These are phyloP conservation scores for Mactromeris polynyma DNA, from an alignment of 2,888 invertebrate genomes.

Conservation along the genomic window DNA sequence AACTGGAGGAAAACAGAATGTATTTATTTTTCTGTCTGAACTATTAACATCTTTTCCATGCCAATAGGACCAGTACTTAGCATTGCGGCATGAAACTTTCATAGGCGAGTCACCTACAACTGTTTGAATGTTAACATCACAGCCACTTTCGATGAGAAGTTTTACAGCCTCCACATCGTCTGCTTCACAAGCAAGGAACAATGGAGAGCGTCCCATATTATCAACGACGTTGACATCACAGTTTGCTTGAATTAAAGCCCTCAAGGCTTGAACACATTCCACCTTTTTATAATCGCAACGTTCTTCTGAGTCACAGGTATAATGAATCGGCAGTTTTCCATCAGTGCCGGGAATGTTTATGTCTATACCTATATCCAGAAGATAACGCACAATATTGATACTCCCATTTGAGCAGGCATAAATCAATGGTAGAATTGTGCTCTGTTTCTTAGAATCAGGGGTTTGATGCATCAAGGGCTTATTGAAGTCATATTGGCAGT, in stretches of 20 bases:
- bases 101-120: conserved; percentile 80
- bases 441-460: neutral
- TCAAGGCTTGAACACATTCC: conserved; percentile 74
- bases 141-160: conserved; percentile 73
- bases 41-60: conserved; percentile 71
- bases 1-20: conserved; percentile 79
- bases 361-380: conserved; percentile 74
- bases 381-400: conserved; percentile 67
- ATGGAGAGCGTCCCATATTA: conserved; percentile 79
- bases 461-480: conserved; percentile 41
- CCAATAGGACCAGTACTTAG: conserved; percentile 83
- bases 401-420: conserved; percentile 75
- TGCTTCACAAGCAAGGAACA: conserved; percentile 79
- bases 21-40: conserved; percentile 57
- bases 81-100: conserved; percentile 81
- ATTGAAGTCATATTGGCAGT: conserved; percentile 52
- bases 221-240: conserved; percentile 76
- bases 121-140: conserved; percentile 79
- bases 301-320: conserved; percentile 76
- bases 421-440: conserved; percentile 68
- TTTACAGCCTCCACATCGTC: conserved; percentile 79
- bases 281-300: conserved; percentile 67
- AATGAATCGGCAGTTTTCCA: conserved; percentile 79
- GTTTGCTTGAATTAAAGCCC: conserved; percentile 72
- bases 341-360: conserved; percentile 73